These are phyloP conservation scores for Spodoptera frugiperda DNA, from an alignment of 1,140 invertebrate genomes.

Conservation along the genomic window DNA sequence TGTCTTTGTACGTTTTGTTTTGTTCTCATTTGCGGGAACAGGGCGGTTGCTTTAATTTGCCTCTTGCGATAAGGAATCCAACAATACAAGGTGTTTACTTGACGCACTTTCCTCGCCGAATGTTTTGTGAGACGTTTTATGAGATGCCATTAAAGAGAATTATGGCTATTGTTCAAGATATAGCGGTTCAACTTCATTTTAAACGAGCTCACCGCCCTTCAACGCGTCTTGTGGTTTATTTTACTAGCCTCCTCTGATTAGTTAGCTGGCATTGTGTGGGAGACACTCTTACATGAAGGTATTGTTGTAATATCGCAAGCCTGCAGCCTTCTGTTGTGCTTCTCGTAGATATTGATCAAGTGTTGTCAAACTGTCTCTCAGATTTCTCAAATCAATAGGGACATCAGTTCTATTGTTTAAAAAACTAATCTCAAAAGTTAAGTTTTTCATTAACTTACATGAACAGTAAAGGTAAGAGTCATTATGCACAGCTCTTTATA, in stretches of 20 bases:
- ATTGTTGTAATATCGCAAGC: background rate
- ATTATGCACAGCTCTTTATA: no score
- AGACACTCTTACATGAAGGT: background rate
- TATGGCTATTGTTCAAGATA: constrained; percentile 55
- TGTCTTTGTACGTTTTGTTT: constrained; percentile 56
- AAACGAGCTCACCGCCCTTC: constrained; percentile 14
- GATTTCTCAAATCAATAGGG: no score
- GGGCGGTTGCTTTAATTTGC: constrained; percentile 58
- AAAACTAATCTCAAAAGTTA: no score
- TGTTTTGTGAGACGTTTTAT: constrained; percentile 57
- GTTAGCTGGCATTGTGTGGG: background rate
- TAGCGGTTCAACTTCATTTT: constrained; percentile 45
- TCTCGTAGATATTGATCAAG: background rate
- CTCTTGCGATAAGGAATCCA: constrained; percentile 56
- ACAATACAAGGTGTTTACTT: constrained; percentile 60
- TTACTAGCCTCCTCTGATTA: constrained; percentile 7
- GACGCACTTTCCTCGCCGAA: constrained; percentile 50
- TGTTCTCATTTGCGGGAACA: constrained; percentile 58
- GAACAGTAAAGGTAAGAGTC: no score
- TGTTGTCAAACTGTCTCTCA: no score
- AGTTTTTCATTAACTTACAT: no score
- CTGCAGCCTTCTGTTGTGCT: background rate
- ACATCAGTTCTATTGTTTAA: no score
- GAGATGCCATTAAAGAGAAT: constrained; percentile 55
- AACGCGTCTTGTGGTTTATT: constrained; percentile 2